Percentiles rank a stretch among this genome's conserved stretches.
phyloP scores from a whole-genome alignment of 2,113 vertebrate species.

The Potamarius usumacintae region DNA sequence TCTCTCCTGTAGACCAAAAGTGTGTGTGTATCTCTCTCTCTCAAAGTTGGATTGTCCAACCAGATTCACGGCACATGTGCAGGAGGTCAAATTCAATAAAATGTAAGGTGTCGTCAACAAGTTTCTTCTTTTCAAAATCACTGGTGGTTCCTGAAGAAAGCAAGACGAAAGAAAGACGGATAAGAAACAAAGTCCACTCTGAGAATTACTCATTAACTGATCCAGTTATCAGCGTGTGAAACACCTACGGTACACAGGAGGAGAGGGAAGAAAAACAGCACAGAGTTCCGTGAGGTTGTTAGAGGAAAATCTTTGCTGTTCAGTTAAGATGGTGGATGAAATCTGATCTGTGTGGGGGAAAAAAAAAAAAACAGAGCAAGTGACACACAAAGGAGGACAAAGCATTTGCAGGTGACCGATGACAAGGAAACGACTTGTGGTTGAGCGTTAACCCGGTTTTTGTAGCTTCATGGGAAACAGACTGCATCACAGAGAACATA shows the following conservation, averaged over 20 bases:
- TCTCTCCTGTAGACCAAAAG: not conserved
- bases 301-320: not conserved
- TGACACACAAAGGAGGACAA: not conserved
- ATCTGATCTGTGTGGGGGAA: no score
- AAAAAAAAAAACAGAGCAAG: not conserved
- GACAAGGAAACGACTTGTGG: no score
- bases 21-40: not conserved
- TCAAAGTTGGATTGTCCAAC: not conserved
- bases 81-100: not conserved
- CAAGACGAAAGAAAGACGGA: not conserved
- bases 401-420: not conserved
- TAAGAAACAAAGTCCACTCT: not conserved
- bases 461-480: not conserved
- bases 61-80: not conserved
- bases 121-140: not conserved
- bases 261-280: not conserved
- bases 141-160: no score
- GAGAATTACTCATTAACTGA: conserved; percentile 7
- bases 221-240: not conserved
- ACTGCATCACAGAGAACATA: not conserved
- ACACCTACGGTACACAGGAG: not conserved
- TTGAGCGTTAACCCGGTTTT: not conserved
- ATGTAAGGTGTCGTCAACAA: not conserved
- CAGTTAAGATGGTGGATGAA: not conserved
- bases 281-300: not conserved